Base-by-base conservation (phyloP, 2,888 invertebrate genomes). In the Epirrita christyi region DNA sequence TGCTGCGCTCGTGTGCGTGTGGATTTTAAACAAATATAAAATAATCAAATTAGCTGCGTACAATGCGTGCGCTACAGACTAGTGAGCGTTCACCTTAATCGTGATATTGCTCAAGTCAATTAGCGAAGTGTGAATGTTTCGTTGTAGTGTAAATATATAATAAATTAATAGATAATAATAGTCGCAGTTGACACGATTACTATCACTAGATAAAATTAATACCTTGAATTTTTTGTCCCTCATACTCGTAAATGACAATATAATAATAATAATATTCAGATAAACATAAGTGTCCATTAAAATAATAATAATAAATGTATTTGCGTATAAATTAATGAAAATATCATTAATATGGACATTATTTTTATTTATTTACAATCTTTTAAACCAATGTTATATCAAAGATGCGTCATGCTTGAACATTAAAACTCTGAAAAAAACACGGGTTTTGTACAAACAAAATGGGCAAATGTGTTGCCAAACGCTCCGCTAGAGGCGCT, bases 101-200 rank as follows among this genome's bases (percentile, higher is more conserved):
- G 58, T 63, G 69, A 69, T 68, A 55, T 77, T 80, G 82, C 81
- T 83, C 81, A 83, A 81, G 82, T 81, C 81, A 81, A 83, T 83
- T 83, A 81, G 70, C 66, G 15, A 40, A 63, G 57, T 56, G 59
- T 64, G 56, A 55, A 62, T 55, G 67, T 56, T 64, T 50, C 46
- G 59, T 63, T 65, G 55, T 66, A 50, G 66, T 63, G 55, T 61
- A 61, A 49, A 58, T 61, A 52, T 53, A 46, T 49, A 44, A 42
- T 49, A 41, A 49, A 42, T n/a, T 29, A 50, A 55, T 55, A 29
- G 34, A 41, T 48, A 38, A 8, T 32, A 32, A 32, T 32, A 32
- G 9, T 7, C 8, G 4, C 9, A 32, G 21, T 21, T 21, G 21
- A 21, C 21, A 21, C 4, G 21, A 21, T 21, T 21, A 4, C 21